Evolutionary conservation across 2,797 vertebrate species (phyloP).

Genomic region (Meda fulgida): DNA sequence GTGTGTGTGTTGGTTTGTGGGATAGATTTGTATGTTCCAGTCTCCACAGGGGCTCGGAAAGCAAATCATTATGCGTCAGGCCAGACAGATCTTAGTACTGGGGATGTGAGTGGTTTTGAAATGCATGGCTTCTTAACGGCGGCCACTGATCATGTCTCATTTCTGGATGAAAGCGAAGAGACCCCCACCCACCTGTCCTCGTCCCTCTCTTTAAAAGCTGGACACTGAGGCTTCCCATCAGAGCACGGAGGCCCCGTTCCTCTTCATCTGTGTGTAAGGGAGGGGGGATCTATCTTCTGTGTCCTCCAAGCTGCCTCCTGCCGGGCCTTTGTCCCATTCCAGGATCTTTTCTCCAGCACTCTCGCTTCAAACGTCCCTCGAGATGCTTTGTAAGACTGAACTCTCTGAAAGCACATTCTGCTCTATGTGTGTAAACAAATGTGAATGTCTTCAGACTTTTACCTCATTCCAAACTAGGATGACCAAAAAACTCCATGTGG

Average conservation of each 20-base stretch:
- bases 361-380: constrained; percentile 3
- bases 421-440: not conserved
- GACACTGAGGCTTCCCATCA: constrained; percentile 12
- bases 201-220: constrained; percentile 43
- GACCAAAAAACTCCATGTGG: not conserved
- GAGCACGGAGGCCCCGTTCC: constrained; percentile 26
- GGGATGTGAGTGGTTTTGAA: constrained; percentile 48
- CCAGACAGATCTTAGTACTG: constrained; percentile 11
- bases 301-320: constrained; percentile 43
- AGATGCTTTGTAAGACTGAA: constrained; percentile 2
- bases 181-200: constrained; percentile 2
- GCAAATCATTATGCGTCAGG: constrained; percentile 22
- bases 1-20: constrained; percentile 27
- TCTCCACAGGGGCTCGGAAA: constrained; percentile 12
- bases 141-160: constrained; percentile 44
- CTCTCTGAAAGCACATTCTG: constrained; percentile 3
- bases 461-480: not conserved
- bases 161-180: constrained; percentile 50
- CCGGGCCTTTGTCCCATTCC: constrained; percentile 11
- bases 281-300: constrained; percentile 55
- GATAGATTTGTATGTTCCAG: constrained; percentile 18
- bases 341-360: constrained; percentile 1
- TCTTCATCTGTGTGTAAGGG: constrained; percentile 53
- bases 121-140: constrained; percentile 26
- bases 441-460: not conserved